Base-by-base conservation (phyloP, 2,888 invertebrate species). In the Drosophila cognata region DNA sequence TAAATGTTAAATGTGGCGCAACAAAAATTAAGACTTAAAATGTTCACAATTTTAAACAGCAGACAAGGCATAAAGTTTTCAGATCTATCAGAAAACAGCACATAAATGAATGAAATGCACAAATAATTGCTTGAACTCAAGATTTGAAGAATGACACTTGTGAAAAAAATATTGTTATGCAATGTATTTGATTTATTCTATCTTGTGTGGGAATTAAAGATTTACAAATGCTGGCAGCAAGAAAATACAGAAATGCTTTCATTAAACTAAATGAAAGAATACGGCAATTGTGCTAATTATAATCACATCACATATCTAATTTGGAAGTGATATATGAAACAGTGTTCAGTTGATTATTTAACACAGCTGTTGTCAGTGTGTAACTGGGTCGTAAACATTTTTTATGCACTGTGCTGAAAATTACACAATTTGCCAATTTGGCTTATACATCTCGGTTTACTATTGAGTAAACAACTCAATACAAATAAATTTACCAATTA, bases 401-500 rank as follows among this genome's bases (percentile, higher is more conserved):
- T 29, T 33, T 2, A 8, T 21, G 29, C 25, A 36, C 10, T 18
- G 25, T 25, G 28, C 28, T 28, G 36, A 38, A 55, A 36, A n/a
- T 18, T 35, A 16, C 4, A n/a, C 21, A 18, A 13, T 29, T 21
- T 18, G 11, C 25, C 53, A 43, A 25, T 68, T 68, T 28, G 36
- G n/a, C 21, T n/a, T 29, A 29, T 48, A 31, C 11, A 36, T 33
- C 51, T 51, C 7, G 16, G 61, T 16, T 41, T 18, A 51, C 55
- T 55, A 11, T 11, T 33, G 33, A 4, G 33, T 11, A 33, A 33
- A 33, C 33, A 33, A 7, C 29, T 6, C 58, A 52, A 76, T 41
- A 33, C 51, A 76, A 62, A 70, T 80, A 71, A 51, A 65, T 71
- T 62, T 25, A 13, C 25, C 65, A 66, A 77, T 77, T 63, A 60